A percentile compares a stretch with the other conserved stretches of the same genome.
Evolutionary conservation across 2,797 vertebrate genomes (phyloP).

Genomic region (Pelobates cultripes): DNA sequence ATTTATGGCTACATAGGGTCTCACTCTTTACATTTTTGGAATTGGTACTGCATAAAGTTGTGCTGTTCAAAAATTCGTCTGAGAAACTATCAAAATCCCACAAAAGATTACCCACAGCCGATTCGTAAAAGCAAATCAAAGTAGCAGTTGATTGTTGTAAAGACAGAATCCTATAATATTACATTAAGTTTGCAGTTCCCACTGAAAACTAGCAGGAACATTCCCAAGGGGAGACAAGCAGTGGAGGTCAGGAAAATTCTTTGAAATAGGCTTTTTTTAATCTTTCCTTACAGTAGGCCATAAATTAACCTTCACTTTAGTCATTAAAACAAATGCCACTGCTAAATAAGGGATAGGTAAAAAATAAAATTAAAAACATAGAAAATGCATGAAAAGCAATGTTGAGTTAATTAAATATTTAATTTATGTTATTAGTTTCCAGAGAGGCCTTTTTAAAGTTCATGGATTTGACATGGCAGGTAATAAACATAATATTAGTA

Average conservation of each 20-base stretch:
- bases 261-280: background rate
- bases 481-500: background rate
- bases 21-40: too few relatives aligned
- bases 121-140: background rate
- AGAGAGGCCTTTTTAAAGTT: background rate
- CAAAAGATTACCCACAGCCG: background rate
- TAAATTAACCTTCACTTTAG: background rate
- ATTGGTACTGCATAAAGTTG: too few relatives aligned
- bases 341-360: background rate
- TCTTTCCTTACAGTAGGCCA: background rate
- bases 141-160: background rate
- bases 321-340: background rate
- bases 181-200: background rate
- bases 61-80: too few relatives aligned
- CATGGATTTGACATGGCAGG: background rate
- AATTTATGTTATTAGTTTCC: constrained; percentile 1
- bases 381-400: background rate
- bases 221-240: background rate
- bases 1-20: background rate
- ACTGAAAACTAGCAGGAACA: too few relatives aligned
- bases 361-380: background rate
- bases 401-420: background rate
- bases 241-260: background rate
- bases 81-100: background rate
- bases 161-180: background rate